phyloP scores from a whole-genome alignment of 2,797 vertebrate genomes.

The Galago senegalensis region DNA sequence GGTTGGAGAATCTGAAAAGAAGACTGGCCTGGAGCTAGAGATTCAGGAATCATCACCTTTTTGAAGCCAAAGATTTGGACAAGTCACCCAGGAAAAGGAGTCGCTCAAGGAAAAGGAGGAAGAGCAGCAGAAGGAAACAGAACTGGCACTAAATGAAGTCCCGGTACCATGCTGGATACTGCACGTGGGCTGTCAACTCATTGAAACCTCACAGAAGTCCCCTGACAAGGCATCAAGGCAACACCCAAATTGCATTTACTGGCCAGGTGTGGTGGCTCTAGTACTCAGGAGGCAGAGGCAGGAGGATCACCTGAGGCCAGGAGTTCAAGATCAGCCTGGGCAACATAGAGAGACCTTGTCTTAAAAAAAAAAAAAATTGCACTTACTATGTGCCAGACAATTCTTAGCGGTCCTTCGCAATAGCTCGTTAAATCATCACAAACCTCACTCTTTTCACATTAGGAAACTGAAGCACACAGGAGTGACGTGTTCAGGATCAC shows the following conservation, averaged over 20 bases:
- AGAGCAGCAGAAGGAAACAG: neutral
- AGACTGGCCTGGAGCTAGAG: neutral
- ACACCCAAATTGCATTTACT: neutral
- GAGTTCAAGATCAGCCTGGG: neutral
- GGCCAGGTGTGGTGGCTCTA: neutral
- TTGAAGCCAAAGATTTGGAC: neutral
- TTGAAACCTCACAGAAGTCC: neutral
- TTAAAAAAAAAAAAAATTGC: neutral
- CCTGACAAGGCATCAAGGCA: neutral
- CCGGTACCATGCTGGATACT: neutral
- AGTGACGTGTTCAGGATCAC: neutral
- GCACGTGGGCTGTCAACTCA: fast-evolving
- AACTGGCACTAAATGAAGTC: neutral
- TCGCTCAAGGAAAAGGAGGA: neutral
- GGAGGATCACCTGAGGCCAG: neutral
- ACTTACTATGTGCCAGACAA: too few species aligned
- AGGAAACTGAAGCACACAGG: neutral
- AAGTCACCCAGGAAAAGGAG: neutral
- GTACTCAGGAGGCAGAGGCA: neutral
- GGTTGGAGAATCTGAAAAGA: neutral
- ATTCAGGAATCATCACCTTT: neutral
- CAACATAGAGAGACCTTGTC: neutral
- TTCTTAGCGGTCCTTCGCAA: neutral
- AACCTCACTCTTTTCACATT: fast-evolving
- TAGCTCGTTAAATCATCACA: neutral